Evolutionary conservation across 2,113 vertebrate genomes (phyloP).

Genomic region (Serinus canaria): DNA sequence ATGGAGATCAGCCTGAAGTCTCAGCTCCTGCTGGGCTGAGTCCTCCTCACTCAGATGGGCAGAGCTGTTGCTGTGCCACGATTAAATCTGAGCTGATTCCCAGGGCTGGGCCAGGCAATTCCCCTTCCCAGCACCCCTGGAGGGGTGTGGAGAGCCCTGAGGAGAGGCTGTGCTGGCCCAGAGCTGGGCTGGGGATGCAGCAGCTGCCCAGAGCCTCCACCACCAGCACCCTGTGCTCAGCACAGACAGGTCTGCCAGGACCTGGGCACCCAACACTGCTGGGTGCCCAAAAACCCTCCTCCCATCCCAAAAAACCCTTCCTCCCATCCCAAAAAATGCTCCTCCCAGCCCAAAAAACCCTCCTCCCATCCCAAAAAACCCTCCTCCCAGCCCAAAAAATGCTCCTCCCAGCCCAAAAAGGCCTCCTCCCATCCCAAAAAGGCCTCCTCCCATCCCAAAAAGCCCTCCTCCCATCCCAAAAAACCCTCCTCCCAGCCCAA

Average conservation of each 20-base stretch:
- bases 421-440: no score
- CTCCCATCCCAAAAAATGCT: background rate
- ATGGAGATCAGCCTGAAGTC: background rate
- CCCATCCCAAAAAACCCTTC: background rate
- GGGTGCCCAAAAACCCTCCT: fast-evolving
- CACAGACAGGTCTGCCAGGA: fast-evolving
- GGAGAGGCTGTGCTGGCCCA: background rate
- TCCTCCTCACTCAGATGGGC: background rate
- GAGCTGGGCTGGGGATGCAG: background rate
- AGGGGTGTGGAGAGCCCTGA: background rate
- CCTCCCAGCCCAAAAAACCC: background rate
- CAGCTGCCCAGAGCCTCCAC: background rate
- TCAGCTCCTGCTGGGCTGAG: background rate
- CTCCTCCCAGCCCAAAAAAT: background rate
- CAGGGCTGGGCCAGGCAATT: background rate
- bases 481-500: no score
- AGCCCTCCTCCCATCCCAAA: no score
- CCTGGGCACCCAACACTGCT: fast-evolving
- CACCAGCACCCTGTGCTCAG: fast-evolving
- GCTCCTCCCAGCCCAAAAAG: no score
- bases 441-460: no score
- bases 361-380: background rate
- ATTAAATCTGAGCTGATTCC: background rate
- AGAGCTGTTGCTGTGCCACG: fast-evolving
- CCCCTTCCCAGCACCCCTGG: fast-evolving